Conservation (phyloP, 2,888 invertebrate genomes). For the Microplitis deprimator region DNA sequence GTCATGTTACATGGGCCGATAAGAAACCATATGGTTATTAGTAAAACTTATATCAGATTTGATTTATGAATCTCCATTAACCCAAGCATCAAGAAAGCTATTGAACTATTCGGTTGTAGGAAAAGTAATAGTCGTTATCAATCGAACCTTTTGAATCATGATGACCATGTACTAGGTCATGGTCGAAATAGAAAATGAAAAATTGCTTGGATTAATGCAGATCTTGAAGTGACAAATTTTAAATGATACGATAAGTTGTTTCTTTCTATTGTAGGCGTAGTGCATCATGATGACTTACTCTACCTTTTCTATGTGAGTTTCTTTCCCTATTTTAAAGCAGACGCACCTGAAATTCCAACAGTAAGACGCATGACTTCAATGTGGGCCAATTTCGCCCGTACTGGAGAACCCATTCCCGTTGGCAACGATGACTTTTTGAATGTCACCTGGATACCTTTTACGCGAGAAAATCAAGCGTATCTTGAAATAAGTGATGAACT, state of each 20-base stretch:
- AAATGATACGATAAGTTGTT: too few species aligned
- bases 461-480: constrained; percentile 65
- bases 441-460: constrained; percentile 69
- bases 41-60: too few species aligned
- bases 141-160: too few species aligned
- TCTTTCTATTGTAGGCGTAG: constrained; percentile 64
- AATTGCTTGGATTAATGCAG: too few species aligned
- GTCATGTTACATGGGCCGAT: constrained; percentile 74
- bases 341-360: constrained; percentile 70
- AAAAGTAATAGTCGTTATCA: too few species aligned
- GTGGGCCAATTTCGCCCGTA: constrained; percentile 71
- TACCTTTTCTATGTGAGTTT: constrained; percentile 69
- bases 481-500: constrained; percentile 69
- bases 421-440: constrained; percentile 61
- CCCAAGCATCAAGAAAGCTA: too few species aligned
- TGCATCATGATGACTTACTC: constrained; percentile 74
- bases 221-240: too few species aligned
- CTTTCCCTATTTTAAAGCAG: constrained; percentile 68
- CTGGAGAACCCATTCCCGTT: constrained; percentile 72
- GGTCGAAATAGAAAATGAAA: too few species aligned
- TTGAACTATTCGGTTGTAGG: too few species aligned
- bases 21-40: constrained; percentile 71
- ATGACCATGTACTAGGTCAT: too few species aligned
- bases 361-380: constrained; percentile 70
- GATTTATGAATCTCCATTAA: too few species aligned